Evolutionary conservation across 2,888 invertebrate species (phyloP).

Genomic region (Lycocerus yunnanus): DNA sequence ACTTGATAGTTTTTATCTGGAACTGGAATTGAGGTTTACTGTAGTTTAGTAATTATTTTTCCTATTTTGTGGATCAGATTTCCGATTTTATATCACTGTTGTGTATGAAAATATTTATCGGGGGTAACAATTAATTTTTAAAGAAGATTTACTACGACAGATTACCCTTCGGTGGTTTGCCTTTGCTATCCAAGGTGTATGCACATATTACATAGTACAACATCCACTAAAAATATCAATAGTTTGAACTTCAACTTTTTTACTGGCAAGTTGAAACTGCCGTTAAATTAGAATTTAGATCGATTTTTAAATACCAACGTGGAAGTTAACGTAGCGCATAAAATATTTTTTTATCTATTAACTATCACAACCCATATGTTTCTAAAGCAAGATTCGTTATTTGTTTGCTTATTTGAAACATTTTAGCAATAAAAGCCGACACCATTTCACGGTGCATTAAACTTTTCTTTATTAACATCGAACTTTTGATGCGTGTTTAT

Average conservation of each 20-base stretch:
- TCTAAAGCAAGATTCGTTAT: not conserved
- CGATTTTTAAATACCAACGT: not conserved
- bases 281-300: not conserved
- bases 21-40: too few relatives aligned
- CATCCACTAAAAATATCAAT: too few relatives aligned
- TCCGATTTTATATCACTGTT: too few relatives aligned
- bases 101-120: too few relatives aligned
- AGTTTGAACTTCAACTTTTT: not conserved
- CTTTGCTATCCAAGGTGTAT: not conserved
- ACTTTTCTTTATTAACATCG: not conserved
- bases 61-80: too few relatives aligned
- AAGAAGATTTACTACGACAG: too few relatives aligned
- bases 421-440: not conserved
- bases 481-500: slow-evolving; percentile 2
- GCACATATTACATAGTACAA: not conserved
- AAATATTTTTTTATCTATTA: not conserved
- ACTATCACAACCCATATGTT: not conserved
- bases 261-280: not conserved
- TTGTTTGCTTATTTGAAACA: not conserved
- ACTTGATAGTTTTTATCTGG: too few relatives aligned
- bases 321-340: not conserved
- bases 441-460: not conserved
- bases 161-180: not conserved
- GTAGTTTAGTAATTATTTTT: too few relatives aligned
- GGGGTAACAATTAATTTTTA: too few relatives aligned